Base-by-base conservation (phyloP, 2,797 vertebrate species). In the Melanotaenia trifasciata region DNA sequence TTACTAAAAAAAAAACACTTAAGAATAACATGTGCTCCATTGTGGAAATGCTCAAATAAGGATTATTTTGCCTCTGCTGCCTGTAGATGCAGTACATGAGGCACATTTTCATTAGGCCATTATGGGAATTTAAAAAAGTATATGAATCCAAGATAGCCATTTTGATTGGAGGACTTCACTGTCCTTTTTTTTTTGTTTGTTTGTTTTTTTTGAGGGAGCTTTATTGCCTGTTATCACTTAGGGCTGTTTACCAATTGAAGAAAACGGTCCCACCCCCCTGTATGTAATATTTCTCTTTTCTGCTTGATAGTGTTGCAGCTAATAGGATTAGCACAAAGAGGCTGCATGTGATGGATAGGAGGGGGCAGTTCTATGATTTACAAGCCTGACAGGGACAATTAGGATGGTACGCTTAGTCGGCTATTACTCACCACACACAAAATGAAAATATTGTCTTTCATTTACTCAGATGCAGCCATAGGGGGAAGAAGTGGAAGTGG, bases 351-450 rank as follows among this genome's bases (percentile, higher is more conserved):
- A 90, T 86, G 76, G 86, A 91, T 83, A 90, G 80, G 79, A 89
- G 79, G 81, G 75, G 76, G 85, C 76, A 85, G 81, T 74, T 70
- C 76, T 67, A 76, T 90, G 90, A 93, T 93, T 94, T 94, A 92
- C 90, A 92, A 89, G 89, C 87, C 91, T 93, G 94, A 92, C 91
- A 91, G 89, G 89, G 90, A 93, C 93, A 94, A 94, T 94, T 94
- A 93, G 91, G 84, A 87, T 85, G 80, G 78, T 82, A 79, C 61
- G 79, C 88, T 92, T 83, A 88, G 84, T 81, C 78, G 74, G 76
- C 85, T 89, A 92, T 94, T 91, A 90, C 86, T 93, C 90, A 93
- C 81, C 84, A 80, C 74, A 84, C 84, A 87, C 87, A 79, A 88
- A 90, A 87, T 83, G 58, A 88, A 91, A 90, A 78, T 72, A 32